phyloP scores from a whole-genome alignment of 2,113 vertebrate genomes.

The Cyprinodon variegatus region DNA sequence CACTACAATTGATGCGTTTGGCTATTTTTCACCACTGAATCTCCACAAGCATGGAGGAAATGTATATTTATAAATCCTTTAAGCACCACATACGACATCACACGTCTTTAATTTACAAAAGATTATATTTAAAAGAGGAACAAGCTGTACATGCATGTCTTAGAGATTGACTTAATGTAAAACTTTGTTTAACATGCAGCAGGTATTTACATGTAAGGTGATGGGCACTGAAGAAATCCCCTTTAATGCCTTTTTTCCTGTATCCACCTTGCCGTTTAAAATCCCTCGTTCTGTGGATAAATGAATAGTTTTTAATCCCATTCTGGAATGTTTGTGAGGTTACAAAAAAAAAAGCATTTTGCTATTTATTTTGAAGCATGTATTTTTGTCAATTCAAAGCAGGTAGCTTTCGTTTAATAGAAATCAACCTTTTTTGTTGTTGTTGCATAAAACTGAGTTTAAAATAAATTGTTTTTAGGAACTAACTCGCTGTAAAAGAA shows the following conservation, averaged over 20 bases:
- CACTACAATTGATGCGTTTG: conserved; percentile 3
- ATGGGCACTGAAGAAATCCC: conserved; percentile 44
- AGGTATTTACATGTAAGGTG: conserved; percentile 30
- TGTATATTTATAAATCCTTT: not conserved
- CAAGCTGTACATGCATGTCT: conserved; percentile 19
- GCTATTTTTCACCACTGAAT: conserved; percentile 20
- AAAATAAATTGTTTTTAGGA: conserved; percentile 3
- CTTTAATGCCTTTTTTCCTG: conserved; percentile 29
- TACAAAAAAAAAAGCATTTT: conserved; percentile 13
- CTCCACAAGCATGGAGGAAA: conserved; percentile 9
- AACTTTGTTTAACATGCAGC: conserved; percentile 21
- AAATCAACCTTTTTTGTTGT: conserved; percentile 7
- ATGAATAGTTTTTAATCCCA: conserved; percentile 54
- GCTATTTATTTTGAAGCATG: conserved; percentile 12
- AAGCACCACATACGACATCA: not conserved
- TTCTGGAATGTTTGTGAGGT: conserved; percentile 33
- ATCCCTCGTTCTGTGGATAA: conserved; percentile 45
- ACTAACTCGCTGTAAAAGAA: conserved; percentile 7
- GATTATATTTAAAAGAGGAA: not conserved
- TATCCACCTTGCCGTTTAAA: conserved; percentile 37
- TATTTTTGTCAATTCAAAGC: conserved; percentile 13
- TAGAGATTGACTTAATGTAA: conserved; percentile 24
- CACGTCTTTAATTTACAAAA: conserved; percentile 10
- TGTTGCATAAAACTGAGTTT: conserved; percentile 14
- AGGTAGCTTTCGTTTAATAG: conserved; percentile 17